Conservation (phyloP, 1,140 invertebrate genomes). For the Drosophila lowei region DNA sequence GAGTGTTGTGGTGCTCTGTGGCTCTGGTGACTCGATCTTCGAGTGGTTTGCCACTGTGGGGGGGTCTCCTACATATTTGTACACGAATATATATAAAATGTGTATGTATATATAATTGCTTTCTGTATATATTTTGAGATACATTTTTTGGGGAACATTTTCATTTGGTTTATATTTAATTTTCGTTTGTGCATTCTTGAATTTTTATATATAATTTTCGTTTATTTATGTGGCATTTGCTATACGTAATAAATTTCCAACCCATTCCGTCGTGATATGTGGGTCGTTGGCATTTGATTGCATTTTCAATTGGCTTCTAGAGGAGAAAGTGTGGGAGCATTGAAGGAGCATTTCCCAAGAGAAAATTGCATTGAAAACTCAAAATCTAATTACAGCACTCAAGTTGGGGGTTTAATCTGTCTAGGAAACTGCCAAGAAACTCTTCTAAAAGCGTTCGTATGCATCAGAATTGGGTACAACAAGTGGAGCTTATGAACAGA, state of each 20-base stretch:
- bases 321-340: constrained; percentile 6
- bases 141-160: constrained; percentile 28
- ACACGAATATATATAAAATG: background rate
- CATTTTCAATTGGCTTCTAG: constrained; percentile 18
- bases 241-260: constrained; percentile 16
- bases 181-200: constrained; percentile 29
- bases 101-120: background rate
- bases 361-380: too few relatives aligned
- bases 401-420: too few relatives aligned
- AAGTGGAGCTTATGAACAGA: too few relatives aligned
- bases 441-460: too few relatives aligned
- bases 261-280: constrained; percentile 15
- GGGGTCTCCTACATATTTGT: too few relatives aligned
- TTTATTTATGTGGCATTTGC: constrained; percentile 24
- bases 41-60: too few relatives aligned
- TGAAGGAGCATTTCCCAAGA: background rate
- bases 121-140: constrained; percentile 17
- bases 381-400: too few relatives aligned
- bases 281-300: constrained; percentile 51
- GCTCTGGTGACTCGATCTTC: too few relatives aligned
- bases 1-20: background rate
- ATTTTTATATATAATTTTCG: constrained; percentile 42
- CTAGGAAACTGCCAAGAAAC: too few relatives aligned
- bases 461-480: too few relatives aligned
- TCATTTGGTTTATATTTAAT: constrained; percentile 34